A percentile compares a stretch with the other conserved stretches of the same genome.
Conservation (phyloP, 2,113 vertebrate species). For the Caloenas nicobarica region DNA sequence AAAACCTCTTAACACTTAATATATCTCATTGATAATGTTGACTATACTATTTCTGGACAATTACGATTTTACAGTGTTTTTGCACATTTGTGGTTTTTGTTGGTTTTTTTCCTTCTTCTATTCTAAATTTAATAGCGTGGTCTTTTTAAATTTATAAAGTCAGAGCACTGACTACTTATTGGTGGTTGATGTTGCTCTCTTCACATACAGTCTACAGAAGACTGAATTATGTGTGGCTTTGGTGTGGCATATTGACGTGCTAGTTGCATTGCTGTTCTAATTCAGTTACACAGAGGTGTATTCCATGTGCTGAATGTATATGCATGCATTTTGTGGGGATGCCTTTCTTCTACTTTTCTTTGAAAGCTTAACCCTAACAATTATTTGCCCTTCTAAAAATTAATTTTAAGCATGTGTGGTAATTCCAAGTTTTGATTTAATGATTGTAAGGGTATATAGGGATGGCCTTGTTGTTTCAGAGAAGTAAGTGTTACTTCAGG, state of each 20-base stretch:
- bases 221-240: not conserved
- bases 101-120: not conserved
- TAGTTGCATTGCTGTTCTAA: not conserved
- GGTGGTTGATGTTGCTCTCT: not conserved
- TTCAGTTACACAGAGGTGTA: not conserved
- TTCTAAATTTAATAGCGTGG: not conserved
- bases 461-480: not conserved
- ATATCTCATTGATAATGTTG: not conserved
- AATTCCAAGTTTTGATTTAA: not conserved
- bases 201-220: not conserved
- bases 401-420: not conserved
- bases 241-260: not conserved
- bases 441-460: not conserved
- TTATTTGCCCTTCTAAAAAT: not conserved
- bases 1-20: not conserved
- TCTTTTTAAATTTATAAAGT: not conserved
- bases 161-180: not conserved
- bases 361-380: not conserved
- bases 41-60: not conserved
- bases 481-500: not conserved
- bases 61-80: not conserved
- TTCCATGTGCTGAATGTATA: not conserved
- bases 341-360: not conserved
- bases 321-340: not conserved
- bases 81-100: accelerated